Evolutionary conservation across 2,888 invertebrate species (phyloP), one percentile per base, ranked within the genome.

Genomic region (Tetheella fluctuosa): DNA sequence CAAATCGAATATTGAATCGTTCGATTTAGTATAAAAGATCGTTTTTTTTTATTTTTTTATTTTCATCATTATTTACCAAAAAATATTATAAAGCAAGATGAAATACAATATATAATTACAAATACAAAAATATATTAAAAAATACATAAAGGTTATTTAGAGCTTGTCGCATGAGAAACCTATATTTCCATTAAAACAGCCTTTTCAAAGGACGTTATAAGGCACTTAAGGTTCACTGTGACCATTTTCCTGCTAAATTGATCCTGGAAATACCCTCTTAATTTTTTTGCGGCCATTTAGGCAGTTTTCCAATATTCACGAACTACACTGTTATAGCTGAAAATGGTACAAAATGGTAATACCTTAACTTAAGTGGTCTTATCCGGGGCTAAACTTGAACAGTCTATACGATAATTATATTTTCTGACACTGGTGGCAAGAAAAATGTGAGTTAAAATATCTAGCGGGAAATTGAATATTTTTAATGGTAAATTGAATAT

Each of bases 1-100:
- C 63, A 64, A 63, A 64, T 64, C 69, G 66, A n/a, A 34, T 61
- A 57, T 64, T 59, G 23, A 54, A 62, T 60, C 68, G 60, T 68
- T 67, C 59, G 34, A 39, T 61, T 34, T 17, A 53, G 60, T 71
- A 68, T 61, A 58, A 54, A n/a, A 23, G 23, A 12, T 30, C 60
- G 57, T 64, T 68, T 8, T 17, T 17, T 17, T n/a, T 42, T 17
- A 17, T 30, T 30, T 30, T 30, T 30, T 8, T 30, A 1, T 30
- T 10, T 10, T 8, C 7, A 10, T 7, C 30, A 10, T 30, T 30
- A 30, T 30, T 8, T 30, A 30, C 2, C 30, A 30, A 30, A 30
- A n/a, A n/a, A n/a, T n/a, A n/a, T n/a, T n/a, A n/a, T n/a, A n/a
- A n/a, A n/a, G n/a, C n/a, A n/a, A n/a, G n/a, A n/a, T n/a, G n/a